A percentile compares a stretch with the other conserved stretches of the same genome.
These are phyloP conservation scores for Zophobas atratus DNA, from an alignment of 1,140 invertebrate genomes.

Conservation along the genomic window DNA sequence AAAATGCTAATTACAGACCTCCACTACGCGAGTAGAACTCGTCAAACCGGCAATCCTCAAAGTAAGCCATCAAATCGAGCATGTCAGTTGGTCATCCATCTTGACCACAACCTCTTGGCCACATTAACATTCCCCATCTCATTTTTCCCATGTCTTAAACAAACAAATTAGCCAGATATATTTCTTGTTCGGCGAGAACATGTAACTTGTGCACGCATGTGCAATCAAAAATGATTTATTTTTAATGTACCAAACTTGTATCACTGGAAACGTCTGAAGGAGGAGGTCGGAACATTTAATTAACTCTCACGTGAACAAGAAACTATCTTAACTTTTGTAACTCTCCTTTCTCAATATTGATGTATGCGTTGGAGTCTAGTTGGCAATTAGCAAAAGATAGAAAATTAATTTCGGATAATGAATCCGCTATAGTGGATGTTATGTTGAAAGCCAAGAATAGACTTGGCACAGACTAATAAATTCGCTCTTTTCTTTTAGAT, in stretches of 20 bases:
- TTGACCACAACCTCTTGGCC: slow-evolving; percentile 40
- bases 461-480: slow-evolving; percentile 23
- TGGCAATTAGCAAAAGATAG: slow-evolving; percentile 8
- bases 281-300: slow-evolving; percentile 4
- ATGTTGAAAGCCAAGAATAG: slow-evolving; percentile 11
- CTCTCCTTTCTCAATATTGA: slow-evolving; percentile 23
- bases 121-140: slow-evolving; percentile 54
- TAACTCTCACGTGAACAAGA: slow-evolving; percentile 1
- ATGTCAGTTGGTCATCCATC: slow-evolving; percentile 57
- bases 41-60: slow-evolving; percentile 33
- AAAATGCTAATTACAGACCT: neutral
- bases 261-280: slow-evolving; percentile 36
- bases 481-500: slow-evolving; percentile 33
- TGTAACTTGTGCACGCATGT: slow-evolving; percentile 48
- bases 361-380: slow-evolving; percentile 13
- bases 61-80: slow-evolving; percentile 57
- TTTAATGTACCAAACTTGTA: slow-evolving; percentile 55
- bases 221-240: slow-evolving; percentile 56
- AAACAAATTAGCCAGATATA: slow-evolving; percentile 60
- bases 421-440: slow-evolving; percentile 11
- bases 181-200: slow-evolving; percentile 49
- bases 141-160: slow-evolving; percentile 60
- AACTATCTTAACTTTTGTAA: neutral
- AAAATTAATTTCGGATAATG: slow-evolving; percentile 34
- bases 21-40: slow-evolving; percentile 6